phyloP scores from a whole-genome alignment of 2,113 vertebrate species.

The Setophaga kirtlandii region DNA sequence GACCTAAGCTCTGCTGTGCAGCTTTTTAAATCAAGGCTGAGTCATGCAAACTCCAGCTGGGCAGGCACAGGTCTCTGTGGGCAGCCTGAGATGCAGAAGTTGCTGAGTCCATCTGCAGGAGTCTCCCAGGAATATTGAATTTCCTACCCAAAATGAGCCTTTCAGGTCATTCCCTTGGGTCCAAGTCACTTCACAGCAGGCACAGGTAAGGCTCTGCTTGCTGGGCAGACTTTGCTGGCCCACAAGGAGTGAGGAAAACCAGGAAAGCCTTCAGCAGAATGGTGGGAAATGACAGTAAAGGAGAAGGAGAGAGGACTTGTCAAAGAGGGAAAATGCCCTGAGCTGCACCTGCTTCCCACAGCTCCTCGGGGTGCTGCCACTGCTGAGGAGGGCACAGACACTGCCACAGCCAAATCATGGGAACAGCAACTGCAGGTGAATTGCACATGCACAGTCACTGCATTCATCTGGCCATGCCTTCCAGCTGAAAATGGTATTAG shows the following conservation, averaged over 20 bases:
- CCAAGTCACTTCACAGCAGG: neutral
- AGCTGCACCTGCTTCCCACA: neutral
- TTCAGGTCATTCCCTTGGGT: neutral
- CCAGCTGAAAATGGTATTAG: neutral
- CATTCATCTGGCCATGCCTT: neutral
- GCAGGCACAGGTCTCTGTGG: neutral
- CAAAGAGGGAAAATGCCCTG: neutral
- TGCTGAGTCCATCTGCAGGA: neutral
- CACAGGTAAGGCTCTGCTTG: neutral
- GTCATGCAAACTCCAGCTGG: neutral
- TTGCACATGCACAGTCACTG: neutral
- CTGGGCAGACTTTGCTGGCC: too few species aligned
- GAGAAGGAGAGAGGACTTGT: neutral
- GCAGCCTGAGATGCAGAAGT: neutral
- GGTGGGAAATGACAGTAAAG: neutral
- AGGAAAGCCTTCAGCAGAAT: neutral
- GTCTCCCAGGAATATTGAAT: neutral
- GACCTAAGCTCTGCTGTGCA: neutral
- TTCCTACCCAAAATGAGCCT: neutral
- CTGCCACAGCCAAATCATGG: accelerated
- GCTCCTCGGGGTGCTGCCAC: neutral
- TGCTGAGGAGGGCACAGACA: neutral
- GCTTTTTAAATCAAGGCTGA: neutral
- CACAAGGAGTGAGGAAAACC: neutral
- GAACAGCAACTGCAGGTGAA: neutral